Percentiles rank a stretch among this genome's conserved stretches.
Conservation (phyloP, 2,797 vertebrate genomes). For the Centropyge bicolor region DNA sequence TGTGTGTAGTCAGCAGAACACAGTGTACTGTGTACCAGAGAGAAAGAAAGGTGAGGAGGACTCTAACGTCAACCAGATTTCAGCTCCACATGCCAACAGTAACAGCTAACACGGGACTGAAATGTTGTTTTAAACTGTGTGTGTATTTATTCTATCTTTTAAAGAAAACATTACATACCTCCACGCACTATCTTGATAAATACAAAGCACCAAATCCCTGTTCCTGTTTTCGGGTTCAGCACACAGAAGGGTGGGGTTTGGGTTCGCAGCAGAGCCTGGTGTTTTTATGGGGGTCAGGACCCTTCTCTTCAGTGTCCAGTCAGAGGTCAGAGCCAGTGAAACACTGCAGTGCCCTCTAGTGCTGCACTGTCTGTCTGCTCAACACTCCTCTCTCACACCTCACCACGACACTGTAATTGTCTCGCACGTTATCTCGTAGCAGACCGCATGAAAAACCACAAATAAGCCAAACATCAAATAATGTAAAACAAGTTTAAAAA, state of each 20-base stretch:
- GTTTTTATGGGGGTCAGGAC: conserved; percentile 79
- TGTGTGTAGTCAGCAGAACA: conserved; percentile 82
- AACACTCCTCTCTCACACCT: conserved; percentile 30
- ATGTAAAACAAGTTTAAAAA: not conserved
- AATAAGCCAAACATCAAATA: not conserved
- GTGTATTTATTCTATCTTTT: conserved; percentile 85
- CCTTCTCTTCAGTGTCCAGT: conserved; percentile 75
- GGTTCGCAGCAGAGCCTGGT: conserved; percentile 49
- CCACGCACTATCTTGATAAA: conserved; percentile 80
- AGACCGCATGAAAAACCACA: not conserved
- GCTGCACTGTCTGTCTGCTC: conserved; percentile 71
- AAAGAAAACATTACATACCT: conserved; percentile 87
- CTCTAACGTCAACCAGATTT: conserved; percentile 84
- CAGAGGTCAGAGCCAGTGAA: conserved; percentile 87
- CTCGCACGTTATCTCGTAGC: not conserved
- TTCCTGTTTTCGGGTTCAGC: conserved; percentile 73
- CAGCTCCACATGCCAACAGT: conserved; percentile 80
- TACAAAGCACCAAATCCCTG: conserved; percentile 71
- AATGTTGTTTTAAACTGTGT: conserved; percentile 86
- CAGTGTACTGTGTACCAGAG: conserved; percentile 54
- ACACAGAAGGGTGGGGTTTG: conserved; percentile 55
- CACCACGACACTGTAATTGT: not conserved
- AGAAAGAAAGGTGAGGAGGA: conserved; percentile 79
- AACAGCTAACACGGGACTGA: conserved; percentile 80
- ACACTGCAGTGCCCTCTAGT: conserved; percentile 96